phyloP scores from a whole-genome alignment of 1,140 invertebrate genomes.

The Paracyclopina nana region DNA sequence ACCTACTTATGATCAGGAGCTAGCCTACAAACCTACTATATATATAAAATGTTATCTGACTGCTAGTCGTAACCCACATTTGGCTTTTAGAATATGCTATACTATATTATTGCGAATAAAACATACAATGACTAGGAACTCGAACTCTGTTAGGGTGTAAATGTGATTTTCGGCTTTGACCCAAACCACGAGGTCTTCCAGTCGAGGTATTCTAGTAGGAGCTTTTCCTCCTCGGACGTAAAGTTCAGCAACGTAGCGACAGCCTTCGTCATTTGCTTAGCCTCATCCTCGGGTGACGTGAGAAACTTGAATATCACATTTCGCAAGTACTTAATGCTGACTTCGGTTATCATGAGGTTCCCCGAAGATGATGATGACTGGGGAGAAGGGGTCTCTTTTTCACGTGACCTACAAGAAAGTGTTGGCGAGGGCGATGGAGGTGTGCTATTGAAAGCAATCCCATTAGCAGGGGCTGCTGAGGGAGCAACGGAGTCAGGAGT shows the following conservation, averaged over 20 bases:
- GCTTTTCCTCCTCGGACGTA: constrained; percentile 59
- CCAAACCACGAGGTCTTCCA: constrained; percentile 76
- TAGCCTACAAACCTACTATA: too few species aligned
- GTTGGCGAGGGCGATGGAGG: neutral
- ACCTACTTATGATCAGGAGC: too few species aligned
- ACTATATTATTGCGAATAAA: too few species aligned
- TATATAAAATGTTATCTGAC: too few species aligned
- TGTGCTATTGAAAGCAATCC: neutral
- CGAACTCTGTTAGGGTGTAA: too few species aligned
- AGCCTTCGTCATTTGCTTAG: constrained; percentile 65
- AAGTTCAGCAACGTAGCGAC: constrained; percentile 63
- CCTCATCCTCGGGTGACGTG: constrained; percentile 61
- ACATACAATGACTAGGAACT: too few species aligned
- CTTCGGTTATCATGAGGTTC: constrained; percentile 29
- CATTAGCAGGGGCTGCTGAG: neutral
- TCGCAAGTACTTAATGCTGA: constrained; percentile 70
- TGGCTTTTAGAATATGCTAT: too few species aligned
- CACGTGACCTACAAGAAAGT: neutral
- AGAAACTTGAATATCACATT: constrained; percentile 81
- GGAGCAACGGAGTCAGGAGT: too few species aligned
- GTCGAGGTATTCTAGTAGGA: constrained; percentile 64
- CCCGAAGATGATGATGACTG: constrained; percentile 18
- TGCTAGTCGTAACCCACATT: too few species aligned
- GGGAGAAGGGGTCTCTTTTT: neutral
- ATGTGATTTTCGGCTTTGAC: constrained; percentile 24